These are phyloP conservation scores for Acronicta aceris DNA, from an alignment of 2,888 invertebrate genomes.

Conservation along the genomic window DNA sequence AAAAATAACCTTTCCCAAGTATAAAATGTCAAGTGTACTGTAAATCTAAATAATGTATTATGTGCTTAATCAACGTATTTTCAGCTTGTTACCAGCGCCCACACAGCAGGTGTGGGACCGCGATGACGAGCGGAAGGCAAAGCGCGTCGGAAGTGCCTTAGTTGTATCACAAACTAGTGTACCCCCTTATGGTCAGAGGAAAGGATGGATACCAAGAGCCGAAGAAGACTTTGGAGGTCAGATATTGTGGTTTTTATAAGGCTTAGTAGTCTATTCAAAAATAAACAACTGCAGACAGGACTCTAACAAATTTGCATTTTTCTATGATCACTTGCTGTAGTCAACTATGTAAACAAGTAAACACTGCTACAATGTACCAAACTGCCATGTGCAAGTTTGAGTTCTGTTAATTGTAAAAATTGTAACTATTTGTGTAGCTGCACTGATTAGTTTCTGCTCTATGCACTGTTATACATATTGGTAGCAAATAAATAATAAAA, in stretches of 20 bases:
- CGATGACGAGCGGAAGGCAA: constrained; percentile 92
- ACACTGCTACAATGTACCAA: too few species aligned
- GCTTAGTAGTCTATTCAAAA: too few species aligned
- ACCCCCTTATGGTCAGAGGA: constrained; percentile 98
- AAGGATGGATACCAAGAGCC: constrained; percentile 97
- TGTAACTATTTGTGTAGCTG: too few species aligned
- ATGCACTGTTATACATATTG: too few species aligned
- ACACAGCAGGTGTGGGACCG: constrained; percentile 96
- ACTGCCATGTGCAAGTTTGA: too few species aligned
- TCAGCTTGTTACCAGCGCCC: constrained; percentile 95
- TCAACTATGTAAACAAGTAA: too few species aligned
- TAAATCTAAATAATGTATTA: neutral
- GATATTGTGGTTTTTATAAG: constrained; percentile 3
- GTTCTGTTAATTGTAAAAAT: too few species aligned
- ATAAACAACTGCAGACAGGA: too few species aligned
- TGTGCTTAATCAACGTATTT: constrained; percentile 43
- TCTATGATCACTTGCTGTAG: too few species aligned
- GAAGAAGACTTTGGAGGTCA: constrained; percentile 92
- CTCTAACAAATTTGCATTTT: too few species aligned
- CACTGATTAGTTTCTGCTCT: too few species aligned
- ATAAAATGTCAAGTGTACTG: neutral
- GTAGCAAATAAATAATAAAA: too few species aligned
- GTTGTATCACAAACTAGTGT: constrained; percentile 94
- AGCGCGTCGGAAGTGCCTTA: constrained; percentile 90
- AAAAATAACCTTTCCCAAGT: constrained; percentile 23